Evolutionary conservation across 2,113 vertebrate genomes (phyloP).

Genomic region (Varanus salvator): DNA sequence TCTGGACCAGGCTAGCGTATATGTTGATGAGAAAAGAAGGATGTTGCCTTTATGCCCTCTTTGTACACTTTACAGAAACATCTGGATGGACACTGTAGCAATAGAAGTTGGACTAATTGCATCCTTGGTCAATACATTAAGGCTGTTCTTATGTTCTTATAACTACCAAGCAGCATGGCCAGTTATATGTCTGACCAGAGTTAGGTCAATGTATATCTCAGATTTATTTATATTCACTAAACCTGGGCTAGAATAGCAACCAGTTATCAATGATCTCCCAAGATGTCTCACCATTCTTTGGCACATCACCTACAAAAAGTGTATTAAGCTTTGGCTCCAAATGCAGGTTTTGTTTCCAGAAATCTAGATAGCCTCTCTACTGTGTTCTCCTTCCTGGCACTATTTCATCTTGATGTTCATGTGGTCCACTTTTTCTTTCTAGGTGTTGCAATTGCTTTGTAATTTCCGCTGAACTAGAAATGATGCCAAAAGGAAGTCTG

Average conservation of each 20-base stretch:
- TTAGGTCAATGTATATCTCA: neutral
- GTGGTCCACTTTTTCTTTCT: conserved; percentile 64
- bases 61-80: too few species aligned
- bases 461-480: conserved; percentile 71
- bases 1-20: too few species aligned
- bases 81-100: too few species aligned
- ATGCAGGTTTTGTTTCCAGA: conserved; percentile 54
- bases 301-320: conserved; percentile 16
- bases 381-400: conserved; percentile 55
- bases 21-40: too few species aligned
- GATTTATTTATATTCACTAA: conserved; percentile 41
- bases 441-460: conserved; percentile 69
- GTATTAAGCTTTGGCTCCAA: conserved; percentile 45
- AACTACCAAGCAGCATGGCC: neutral
- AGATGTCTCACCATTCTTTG: conserved; percentile 44
- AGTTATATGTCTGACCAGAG: neutral
- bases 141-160: neutral
- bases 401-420: conserved; percentile 62
- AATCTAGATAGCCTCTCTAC: conserved; percentile 48
- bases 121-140: neutral
- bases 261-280: conserved; percentile 28
- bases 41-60: too few species aligned
- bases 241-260: conserved; percentile 19
- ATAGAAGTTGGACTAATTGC: neutral
- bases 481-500: conserved; percentile 71